Base-by-base conservation (phyloP, 2,797 vertebrate species). In the Dicrostonyx torquatus region DNA sequence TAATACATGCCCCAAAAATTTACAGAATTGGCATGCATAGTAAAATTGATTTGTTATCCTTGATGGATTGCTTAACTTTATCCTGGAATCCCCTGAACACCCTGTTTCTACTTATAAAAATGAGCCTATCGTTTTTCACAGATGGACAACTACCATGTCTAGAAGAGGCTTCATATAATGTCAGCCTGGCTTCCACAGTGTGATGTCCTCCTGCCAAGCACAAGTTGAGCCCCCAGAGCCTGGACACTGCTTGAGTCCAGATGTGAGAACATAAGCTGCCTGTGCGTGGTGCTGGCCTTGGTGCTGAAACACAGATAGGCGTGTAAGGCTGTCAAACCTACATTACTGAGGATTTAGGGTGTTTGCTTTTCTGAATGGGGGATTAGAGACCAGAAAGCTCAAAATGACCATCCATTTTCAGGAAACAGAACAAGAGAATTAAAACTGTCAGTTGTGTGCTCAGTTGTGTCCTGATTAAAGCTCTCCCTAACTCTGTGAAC, bases 331-430 rank as follows among this genome's bases (percentile, higher is more conserved):
- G 98, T 99, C 99, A 99, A 99, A 97, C 97, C 98, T 98, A 97
- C 98, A 98, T 99, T 99, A 99, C 98, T 98, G 99, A 98, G 98
- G 99, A 99, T 99, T 99, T 99, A 97, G 98, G 96, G 97, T 97
- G 96, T 98, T 98, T 98, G 97, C 97, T 98, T 98, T 97, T 96
- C 97, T 97, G 97, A 98, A 97, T 96, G 97, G 96, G 97, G 98
- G 99, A 99, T 99, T 99, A 99, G 98, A 98, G 97, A 97, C 96
- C 4, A 94, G 97, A 98, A 98, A 99, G 98, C 98, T 98, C 98
- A 98, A 99, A 98, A 97, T 98, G 98, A 96, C 99, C 99, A 99
- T 99, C 99, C 99, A 98, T 98, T 98, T 98, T 97, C 97, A 94
- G 97, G 72, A 97, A 96, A 95, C 22, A n/a, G 94, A 97, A 94